Base-by-base conservation (phyloP, 2,888 invertebrate species). In the Stenurella melanura region DNA sequence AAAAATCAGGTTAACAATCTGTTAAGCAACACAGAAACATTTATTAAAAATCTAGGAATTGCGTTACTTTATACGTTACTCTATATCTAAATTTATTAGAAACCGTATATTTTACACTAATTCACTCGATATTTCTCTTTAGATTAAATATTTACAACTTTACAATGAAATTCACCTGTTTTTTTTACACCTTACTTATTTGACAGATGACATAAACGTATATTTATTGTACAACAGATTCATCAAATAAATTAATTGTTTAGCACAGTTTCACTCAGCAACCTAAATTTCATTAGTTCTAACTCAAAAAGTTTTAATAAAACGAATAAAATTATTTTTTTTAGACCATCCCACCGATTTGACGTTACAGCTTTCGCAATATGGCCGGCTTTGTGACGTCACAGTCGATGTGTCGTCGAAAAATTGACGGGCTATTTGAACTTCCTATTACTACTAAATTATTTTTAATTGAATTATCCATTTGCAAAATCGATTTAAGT, bases 311-410 rank as follows among this genome's bases (percentile, higher is more conserved):
- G 77, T 75, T 73, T 69, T 58, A 81, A 82, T 80, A 85, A 84
- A 84, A 85, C 80, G 73, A 80, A 80, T 77, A 78, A 71, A 76
- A 63, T 68, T 42, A 34, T 75, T 82, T 83, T 81, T 85, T 83
- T 85, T 80, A 85, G 84, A 87, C 85, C 87, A 87, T 86, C 84
- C 84, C 86, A 83, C 78, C 80, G 77, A 81, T 82, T 85, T 86
- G 86, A 86, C 85, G 84, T 84, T 83, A 79, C 80, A 78, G 80
- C 73, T 83, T 82, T 81, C 83, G 81, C 88, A 88, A 88, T 86
- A 88, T 88, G 88, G 88, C 87, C 85, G 86, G 82, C 84, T 74
- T 71, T 71, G 80, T 85, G 85, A 85, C 85, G 85, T 86, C 85
- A 84, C 66, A 21, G 71, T 34, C 60, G 72, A 72, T 72, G 42